phyloP scores from a whole-genome alignment of 1,140 invertebrate genomes.

The Psilanteris sp. region DNA sequence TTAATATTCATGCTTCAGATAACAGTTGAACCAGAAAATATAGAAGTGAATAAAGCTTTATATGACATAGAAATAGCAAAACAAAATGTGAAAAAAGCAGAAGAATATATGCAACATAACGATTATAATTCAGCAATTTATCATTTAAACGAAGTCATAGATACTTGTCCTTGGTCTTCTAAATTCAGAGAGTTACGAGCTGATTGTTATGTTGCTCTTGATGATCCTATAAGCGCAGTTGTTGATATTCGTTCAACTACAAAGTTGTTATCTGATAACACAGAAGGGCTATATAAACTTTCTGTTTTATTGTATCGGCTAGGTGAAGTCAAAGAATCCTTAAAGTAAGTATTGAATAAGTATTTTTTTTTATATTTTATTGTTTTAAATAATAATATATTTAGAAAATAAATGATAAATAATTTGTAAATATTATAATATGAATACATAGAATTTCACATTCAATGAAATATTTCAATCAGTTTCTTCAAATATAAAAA shows the following conservation, averaged over 20 bases:
- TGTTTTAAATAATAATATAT: no score
- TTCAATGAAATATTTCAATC: no score
- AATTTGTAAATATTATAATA: no score
- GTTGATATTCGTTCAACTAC: constrained; percentile 94
- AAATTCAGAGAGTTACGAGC: constrained; percentile 91
- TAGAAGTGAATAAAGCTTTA: constrained; percentile 86
- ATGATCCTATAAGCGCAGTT: constrained; percentile 93
- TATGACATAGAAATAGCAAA: constrained; percentile 83
- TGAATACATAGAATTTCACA: no score
- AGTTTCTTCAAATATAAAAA: no score
- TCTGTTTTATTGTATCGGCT: constrained; percentile 92
- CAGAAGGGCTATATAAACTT: constrained; percentile 91
- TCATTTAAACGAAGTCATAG: constrained; percentile 87
- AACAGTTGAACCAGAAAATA: constrained; percentile 87
- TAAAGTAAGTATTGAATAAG: constrained; percentile 84
- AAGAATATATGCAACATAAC: constrained; percentile 83
- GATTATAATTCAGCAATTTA: constrained; percentile 87
- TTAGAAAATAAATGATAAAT: constrained; percentile 6
- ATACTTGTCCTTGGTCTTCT: constrained; percentile 94
- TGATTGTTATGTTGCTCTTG: constrained; percentile 88
- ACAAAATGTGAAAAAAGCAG: constrained; percentile 84
- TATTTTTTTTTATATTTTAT: no score
- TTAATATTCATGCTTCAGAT: constrained; percentile 81
- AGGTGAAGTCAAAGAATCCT: constrained; percentile 93
- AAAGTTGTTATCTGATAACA: constrained; percentile 94